Percentiles rank a stretch among this genome's conserved stretches.
Conservation (phyloP, 2,113 vertebrate genomes). For the Prionailurus viverrinus region DNA sequence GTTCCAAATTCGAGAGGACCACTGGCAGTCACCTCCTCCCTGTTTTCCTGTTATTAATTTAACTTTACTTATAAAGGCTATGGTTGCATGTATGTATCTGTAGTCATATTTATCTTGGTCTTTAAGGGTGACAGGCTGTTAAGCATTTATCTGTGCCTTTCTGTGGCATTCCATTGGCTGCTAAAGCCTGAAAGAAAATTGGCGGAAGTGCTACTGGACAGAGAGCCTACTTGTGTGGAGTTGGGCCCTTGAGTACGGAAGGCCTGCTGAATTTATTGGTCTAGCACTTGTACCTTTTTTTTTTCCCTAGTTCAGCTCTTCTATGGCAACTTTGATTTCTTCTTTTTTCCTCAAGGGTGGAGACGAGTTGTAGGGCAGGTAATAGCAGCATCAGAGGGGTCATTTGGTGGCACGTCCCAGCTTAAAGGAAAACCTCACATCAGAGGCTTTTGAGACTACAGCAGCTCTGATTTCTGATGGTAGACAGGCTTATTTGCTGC, state of each 20-base stretch:
- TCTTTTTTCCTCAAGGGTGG: background rate
- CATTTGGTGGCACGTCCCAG: background rate
- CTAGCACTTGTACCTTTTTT: background rate
- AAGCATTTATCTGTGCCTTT: background rate
- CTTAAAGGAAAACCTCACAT: background rate
- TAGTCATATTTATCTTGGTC: background rate
- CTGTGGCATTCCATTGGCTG: background rate
- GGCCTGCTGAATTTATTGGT: background rate
- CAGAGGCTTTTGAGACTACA: background rate
- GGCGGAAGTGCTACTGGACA: background rate
- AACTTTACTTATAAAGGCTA: background rate
- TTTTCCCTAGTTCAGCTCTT: background rate
- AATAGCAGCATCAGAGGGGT: background rate
- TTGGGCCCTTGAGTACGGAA: background rate
- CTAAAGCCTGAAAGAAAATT: background rate
- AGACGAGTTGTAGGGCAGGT: background rate
- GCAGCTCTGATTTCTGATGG: background rate
- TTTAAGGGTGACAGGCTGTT: background rate
- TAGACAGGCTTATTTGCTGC: background rate
- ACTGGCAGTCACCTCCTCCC: background rate
- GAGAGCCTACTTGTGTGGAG: background rate
- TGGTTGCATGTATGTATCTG: background rate
- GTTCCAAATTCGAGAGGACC: background rate
- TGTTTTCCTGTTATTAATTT: constrained; percentile 1
- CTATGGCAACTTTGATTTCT: background rate